Conservation (phyloP, 2,888 invertebrate species). For the Megaustenia siamemsis region DNA sequence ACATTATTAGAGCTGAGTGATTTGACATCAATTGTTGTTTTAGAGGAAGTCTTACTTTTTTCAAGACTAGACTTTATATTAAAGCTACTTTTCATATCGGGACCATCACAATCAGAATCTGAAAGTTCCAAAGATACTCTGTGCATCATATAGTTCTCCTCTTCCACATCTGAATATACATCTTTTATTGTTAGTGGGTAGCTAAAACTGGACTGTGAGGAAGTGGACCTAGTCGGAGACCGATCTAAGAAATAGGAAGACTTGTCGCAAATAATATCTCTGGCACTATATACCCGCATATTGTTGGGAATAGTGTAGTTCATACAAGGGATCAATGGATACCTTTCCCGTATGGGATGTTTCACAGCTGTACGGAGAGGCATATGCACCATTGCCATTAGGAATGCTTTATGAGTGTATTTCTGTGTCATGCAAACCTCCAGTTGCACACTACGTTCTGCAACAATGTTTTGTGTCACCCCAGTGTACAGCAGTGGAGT, state of each 20-base stretch:
- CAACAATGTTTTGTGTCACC: slow-evolving; percentile 67
- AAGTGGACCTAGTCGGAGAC: slow-evolving; percentile 39
- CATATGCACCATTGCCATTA: slow-evolving; percentile 72
- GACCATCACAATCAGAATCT: slow-evolving; percentile 43
- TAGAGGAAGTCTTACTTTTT: slow-evolving; percentile 35
- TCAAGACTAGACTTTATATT: slow-evolving; percentile 32
- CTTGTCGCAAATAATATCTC: slow-evolving; percentile 64
- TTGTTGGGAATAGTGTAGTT: slow-evolving; percentile 73
- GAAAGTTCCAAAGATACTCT: slow-evolving; percentile 35
- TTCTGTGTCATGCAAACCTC: slow-evolving; percentile 76
- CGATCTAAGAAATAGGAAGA: not conserved
- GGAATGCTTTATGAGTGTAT: slow-evolving; percentile 68
- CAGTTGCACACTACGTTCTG: slow-evolving; percentile 68
- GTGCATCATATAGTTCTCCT: slow-evolving; percentile 17
- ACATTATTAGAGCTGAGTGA: slow-evolving; percentile 20
- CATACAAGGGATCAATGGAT: slow-evolving; percentile 72
- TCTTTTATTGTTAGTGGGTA: not conserved
- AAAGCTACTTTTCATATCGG: not conserved
- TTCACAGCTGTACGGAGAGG: slow-evolving; percentile 71
- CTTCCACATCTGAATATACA: slow-evolving; percentile 45
- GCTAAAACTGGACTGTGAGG: not conserved
- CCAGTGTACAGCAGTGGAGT: slow-evolving; percentile 72
- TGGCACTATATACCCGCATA: slow-evolving; percentile 74
- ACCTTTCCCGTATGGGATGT: slow-evolving; percentile 71
- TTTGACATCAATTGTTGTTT: slow-evolving; percentile 32